Evolutionary conservation across 2,888 invertebrate species (phyloP), one percentile per base, ranked within the genome.

Genomic region (Trissolcus brochymenae): DNA sequence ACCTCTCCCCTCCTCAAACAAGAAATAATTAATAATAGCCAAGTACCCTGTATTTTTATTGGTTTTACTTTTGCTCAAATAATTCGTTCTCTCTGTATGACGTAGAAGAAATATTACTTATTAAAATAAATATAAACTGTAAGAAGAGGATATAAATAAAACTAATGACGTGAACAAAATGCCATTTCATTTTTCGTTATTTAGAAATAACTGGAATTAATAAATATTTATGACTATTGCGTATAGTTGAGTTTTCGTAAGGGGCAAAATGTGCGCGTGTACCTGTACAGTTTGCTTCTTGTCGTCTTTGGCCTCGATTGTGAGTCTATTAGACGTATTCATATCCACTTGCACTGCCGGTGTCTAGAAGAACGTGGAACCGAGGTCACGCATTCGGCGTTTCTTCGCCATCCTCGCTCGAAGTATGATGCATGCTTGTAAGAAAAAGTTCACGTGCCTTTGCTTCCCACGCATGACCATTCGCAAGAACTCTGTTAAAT

Each of bases 381-480:
- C 78, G 78, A 82, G 85, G 87, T 87, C 87, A 87, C 87, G 87
- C 87, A 80, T 84, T 81, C 77, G 82, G 80, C 9, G 81, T 73
- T 55, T 84, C 84, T 43, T 85, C 85, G 25, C 82, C 71, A 29
- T 86, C 86, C 19, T 87, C 85, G 64, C 85, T 85, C 67, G 84
- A 83, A 64, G 82, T 84, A 54, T 80, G 77, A 49, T 79, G 77
- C 79, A 64, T 82, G 83, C 61, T 84, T 81, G 53, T 80, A 35
- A 85, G 78, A 14, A 86, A 84, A 53, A 87, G 82, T 67, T 87
- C 82, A 41, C 84, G 84, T 40, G 86, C 88, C 80, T 84, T 88
- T 3, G 84, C 85, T 41, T 83, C 85, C 89, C 89, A 89, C 11
- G 84, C 84, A 56, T 86, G 84, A 16, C 84, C 87, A 59, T 88